Conservation (phyloP, 2,797 vertebrate species). For the Pyrocephalus nanus region DNA sequence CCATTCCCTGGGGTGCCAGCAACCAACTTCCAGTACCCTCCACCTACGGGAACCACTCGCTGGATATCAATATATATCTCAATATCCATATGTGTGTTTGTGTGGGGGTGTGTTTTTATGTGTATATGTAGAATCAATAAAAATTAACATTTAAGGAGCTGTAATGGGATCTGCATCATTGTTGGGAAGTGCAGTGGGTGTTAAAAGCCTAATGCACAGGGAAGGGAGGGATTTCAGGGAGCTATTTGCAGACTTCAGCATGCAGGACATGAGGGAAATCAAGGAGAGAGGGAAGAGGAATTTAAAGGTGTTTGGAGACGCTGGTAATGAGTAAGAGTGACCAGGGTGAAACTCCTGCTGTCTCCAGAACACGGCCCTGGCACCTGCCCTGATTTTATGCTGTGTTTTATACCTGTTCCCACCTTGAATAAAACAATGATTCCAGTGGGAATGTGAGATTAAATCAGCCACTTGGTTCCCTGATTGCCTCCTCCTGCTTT, state of each 20-base stretch:
- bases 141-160: constrained; percentile 47
- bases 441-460: not conserved
- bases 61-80: not conserved
- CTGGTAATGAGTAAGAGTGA: constrained; percentile 17
- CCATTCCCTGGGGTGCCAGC: not conserved
- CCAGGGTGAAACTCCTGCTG: not conserved
- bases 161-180: not conserved
- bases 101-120: not conserved
- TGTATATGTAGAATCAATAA: constrained; percentile 1
- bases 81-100: not conserved
- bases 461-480: not conserved
- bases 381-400: not conserved
- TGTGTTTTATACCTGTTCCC: not conserved
- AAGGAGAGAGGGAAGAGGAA: constrained; percentile 10
- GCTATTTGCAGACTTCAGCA: constrained; percentile 54
- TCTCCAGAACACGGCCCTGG: not conserved
- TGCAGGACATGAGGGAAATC: constrained; percentile 25
- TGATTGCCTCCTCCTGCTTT: not conserved
- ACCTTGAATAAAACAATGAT: not conserved
- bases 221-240: constrained; percentile 1
- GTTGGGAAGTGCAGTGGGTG: constrained; percentile 36
- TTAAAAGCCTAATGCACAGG: constrained; percentile 56
- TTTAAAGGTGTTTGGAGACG: constrained; percentile 6
- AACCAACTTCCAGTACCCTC: not conserved
- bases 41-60: constrained; percentile 3